These are phyloP conservation scores for Cardiocondyla obscurior DNA, from an alignment of 1,140 invertebrate species.

Conservation along the genomic window DNA sequence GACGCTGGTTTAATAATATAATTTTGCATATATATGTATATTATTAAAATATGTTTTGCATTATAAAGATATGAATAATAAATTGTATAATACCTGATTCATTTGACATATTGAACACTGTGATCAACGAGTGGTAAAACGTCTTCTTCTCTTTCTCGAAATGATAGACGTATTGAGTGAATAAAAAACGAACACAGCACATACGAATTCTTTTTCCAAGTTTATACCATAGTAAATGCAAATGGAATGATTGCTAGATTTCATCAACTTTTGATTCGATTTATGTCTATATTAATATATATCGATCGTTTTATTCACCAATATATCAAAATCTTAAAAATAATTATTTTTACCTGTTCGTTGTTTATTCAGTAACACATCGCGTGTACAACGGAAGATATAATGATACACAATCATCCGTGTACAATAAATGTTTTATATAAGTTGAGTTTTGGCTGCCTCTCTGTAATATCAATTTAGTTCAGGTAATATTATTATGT, in stretches of 20 bases:
- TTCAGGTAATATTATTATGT: neutral
- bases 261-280: neutral
- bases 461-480: neutral
- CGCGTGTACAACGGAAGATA: neutral
- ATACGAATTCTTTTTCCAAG: neutral
- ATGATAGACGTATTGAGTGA: neutral
- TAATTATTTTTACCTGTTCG: neutral
- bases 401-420: neutral
- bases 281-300: no score
- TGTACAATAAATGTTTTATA: neutral
- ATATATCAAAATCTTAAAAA: neutral
- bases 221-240: neutral
- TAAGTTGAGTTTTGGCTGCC: neutral
- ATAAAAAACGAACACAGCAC: neutral
- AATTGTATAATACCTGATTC: constrained; percentile 16
- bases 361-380: neutral
- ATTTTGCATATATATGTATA: neutral
- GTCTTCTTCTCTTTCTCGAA: neutral
- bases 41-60: constrained; percentile 22
- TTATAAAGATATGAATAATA: constrained; percentile 35
- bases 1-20: neutral
- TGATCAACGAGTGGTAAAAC: neutral
- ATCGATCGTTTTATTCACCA: no score
- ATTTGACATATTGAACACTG: constrained; percentile 4
- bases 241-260: neutral